Evolutionary conservation across 2,797 vertebrate species (phyloP), one percentile per base, ranked within the genome.

Genomic region (Fundulus diaphanus): DNA sequence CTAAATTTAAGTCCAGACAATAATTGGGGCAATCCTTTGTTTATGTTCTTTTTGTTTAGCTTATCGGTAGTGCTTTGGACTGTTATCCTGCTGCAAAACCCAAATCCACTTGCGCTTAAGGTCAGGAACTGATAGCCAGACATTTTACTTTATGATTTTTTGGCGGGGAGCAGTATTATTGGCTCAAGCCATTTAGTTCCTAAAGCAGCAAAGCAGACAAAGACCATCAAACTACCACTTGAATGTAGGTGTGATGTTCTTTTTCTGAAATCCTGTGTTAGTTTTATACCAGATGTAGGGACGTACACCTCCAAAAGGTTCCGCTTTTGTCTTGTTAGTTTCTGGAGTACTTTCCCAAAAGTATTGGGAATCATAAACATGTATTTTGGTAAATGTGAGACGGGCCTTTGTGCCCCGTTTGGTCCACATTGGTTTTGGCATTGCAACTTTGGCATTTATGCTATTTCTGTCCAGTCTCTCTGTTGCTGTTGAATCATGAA

Each of bases 161-260:
- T 24, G 5, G 4, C 5, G 15, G 22, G n/a, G 61, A 40, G 11
- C 20, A 13, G 61, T 37, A 12, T 40, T 65, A 11, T 37, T 40
- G 35, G 35, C 13, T 65, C 61, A 37, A 24, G 35, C 40, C 35
- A 40, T 63, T 35, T 18, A 63, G 59, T 9, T 37, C 18, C 11
- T 40, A 22, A 65, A 24, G 22, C 11, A 1, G 24, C 35, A 65
- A 24, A 37, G 11, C 22, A 65, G 24, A 11, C 63, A 37, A 37
- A 66, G 37, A 66, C 40, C 63, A 66, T 66, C 37, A 66, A 11
- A 56, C 54, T 56, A 6, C 12, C 63, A 66, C 61, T 63, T 63
- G 9, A 11, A 20, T n/a, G 22, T 22, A 51, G 49, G 49, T 51
- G 49, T 24, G 2, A 24, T 51, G 49, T 24, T 51, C 49, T 51